Conservation (phyloP, 2,113 vertebrate genomes). For the Ctenomys sociabilis region DNA sequence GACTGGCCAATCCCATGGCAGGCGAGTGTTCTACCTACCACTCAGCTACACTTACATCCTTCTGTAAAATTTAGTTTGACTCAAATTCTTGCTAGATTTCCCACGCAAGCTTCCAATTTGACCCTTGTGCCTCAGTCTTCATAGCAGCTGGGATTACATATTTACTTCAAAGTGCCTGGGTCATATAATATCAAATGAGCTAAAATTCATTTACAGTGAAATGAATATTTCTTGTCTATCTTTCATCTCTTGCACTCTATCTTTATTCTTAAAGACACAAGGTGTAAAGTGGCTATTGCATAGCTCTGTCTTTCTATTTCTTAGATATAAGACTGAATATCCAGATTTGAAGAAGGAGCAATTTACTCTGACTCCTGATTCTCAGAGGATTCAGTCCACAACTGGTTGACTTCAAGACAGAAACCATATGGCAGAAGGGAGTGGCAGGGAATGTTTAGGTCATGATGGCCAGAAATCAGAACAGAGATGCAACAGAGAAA, state of each 20-base stretch:
- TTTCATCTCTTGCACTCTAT: not conserved
- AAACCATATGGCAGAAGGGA: not conserved
- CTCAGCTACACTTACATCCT: not conserved
- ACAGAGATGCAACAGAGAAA: not conserved
- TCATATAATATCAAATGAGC: not conserved
- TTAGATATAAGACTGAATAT: not conserved
- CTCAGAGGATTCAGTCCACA: not conserved
- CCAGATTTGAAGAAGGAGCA: not conserved
- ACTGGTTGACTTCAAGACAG: not conserved
- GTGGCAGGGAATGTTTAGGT: not conserved
- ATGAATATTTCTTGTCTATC: not conserved
- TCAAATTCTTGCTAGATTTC: not conserved
- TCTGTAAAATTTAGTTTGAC: not conserved
- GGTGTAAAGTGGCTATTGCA: not conserved
- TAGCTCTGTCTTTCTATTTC: not conserved
- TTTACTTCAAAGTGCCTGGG: not conserved
- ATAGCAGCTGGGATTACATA: not conserved
- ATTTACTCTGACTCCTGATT: not conserved
- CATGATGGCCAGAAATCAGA: not conserved
- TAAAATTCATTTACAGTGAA: not conserved
- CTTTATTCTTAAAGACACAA: not conserved
- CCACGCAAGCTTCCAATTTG: not conserved
- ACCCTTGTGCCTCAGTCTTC: not conserved
- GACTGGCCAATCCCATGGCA: not conserved
- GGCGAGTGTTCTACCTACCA: not conserved